These are phyloP conservation scores for Pao palembangensis DNA, from an alignment of 2,113 vertebrate species.

Conservation along the genomic window DNA sequence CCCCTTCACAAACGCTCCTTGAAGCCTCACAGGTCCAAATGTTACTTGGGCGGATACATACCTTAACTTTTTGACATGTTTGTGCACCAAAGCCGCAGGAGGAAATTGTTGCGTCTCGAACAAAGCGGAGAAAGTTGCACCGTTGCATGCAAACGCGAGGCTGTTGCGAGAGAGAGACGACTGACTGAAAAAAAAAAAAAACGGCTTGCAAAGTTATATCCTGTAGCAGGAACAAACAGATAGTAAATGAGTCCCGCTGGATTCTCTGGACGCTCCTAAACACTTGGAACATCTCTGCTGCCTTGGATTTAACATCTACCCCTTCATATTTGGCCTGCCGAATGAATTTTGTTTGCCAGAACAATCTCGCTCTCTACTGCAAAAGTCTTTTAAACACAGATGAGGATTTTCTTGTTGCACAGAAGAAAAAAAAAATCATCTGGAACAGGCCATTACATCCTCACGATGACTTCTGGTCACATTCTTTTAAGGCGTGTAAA, in stretches of 20 bases:
- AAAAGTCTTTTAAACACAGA: conserved; percentile 52
- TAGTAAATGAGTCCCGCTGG: conserved; percentile 58
- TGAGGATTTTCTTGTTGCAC: conserved; percentile 52
- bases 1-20: conserved; percentile 55
- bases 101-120: conserved; percentile 11
- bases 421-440: conserved; percentile 26
- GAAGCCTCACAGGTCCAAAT: conserved; percentile 46
- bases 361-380: conserved; percentile 52
- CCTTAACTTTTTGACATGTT: conserved; percentile 40
- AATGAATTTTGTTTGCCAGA: conserved; percentile 67
- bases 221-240: conserved; percentile 66
- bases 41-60: conserved; percentile 40
- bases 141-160: conserved; percentile 17
- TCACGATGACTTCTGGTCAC: conserved; percentile 28
- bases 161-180: neutral
- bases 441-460: conserved; percentile 39
- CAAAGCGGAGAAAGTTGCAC: conserved; percentile 5
- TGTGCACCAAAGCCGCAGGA: conserved; percentile 24
- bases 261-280: conserved; percentile 63
- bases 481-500: conserved; percentile 40
- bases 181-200: conserved; percentile 53
- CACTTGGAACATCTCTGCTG: conserved; percentile 70
- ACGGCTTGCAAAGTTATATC: conserved; percentile 66
- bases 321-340: conserved; percentile 61
- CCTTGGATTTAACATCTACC: conserved; percentile 64